phyloP scores from a whole-genome alignment of 2,797 vertebrate species.

The Emys orbicularis region DNA sequence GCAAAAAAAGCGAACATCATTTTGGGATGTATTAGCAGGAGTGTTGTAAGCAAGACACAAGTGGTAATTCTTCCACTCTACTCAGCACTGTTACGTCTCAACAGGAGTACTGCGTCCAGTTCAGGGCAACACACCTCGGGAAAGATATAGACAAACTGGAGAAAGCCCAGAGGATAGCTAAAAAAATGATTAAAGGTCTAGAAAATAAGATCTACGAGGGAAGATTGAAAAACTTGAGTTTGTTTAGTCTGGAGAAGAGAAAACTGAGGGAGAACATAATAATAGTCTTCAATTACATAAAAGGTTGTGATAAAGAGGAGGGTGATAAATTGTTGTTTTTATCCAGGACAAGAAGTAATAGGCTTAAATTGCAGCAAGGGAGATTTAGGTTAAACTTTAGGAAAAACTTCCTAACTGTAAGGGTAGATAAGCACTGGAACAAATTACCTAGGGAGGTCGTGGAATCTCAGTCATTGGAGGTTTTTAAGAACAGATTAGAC shows the following conservation, averaged over 20 bases:
- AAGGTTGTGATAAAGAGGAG: background rate
- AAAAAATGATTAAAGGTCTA: background rate
- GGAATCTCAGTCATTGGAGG: background rate
- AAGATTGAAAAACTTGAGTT: background rate
- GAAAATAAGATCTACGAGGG: background rate
- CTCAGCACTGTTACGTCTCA: background rate
- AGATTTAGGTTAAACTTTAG: background rate
- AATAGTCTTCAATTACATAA: background rate
- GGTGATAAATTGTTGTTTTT: background rate
- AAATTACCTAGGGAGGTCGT: background rate
- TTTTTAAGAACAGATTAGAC: background rate
- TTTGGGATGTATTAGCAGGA: background rate
- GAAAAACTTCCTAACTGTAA: background rate
- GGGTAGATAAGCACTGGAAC: background rate
- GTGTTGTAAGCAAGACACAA: background rate
- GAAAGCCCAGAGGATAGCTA: background rate
- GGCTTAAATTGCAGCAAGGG: background rate
- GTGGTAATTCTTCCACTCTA: background rate
- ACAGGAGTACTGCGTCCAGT: background rate
- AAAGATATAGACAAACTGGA: background rate
- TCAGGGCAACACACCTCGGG: background rate
- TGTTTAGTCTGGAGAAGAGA: background rate
- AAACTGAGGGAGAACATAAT: background rate
- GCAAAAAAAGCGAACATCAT: background rate
- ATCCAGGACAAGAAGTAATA: background rate